These are phyloP conservation scores for Sebastiscus albofasciatus DNA, from an alignment of 2,797 vertebrate species.

Conservation along the genomic window DNA sequence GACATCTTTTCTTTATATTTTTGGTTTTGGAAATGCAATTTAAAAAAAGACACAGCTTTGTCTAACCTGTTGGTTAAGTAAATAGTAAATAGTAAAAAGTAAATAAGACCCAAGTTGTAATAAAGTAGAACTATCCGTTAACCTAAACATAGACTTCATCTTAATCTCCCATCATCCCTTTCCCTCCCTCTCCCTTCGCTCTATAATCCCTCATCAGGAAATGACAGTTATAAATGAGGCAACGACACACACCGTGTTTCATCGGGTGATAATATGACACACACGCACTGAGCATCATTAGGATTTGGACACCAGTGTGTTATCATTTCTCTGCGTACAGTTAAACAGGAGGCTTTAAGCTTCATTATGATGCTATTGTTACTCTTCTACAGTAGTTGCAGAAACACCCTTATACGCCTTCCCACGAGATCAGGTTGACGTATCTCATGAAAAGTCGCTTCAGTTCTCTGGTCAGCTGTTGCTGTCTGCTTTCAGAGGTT, in stretches of 20 bases:
- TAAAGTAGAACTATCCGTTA: neutral
- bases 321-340: neutral
- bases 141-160: constrained; percentile 31
- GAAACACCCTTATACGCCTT: too few species aligned
- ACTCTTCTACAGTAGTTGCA: neutral
- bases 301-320: neutral
- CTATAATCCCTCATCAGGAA: neutral
- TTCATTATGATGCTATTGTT: constrained; percentile 1
- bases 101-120: neutral
- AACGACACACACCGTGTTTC: neutral
- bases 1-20: too few species aligned
- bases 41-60: too few species aligned
- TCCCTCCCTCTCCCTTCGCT: neutral
- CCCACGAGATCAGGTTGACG: too few species aligned
- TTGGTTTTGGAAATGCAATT: too few species aligned
- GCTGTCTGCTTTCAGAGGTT: neutral
- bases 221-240: neutral
- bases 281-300: neutral
- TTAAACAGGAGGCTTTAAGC: neutral
- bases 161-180: constrained; percentile 79
- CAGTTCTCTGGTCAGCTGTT: neutral
- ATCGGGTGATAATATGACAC: neutral
- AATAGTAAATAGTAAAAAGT: too few species aligned
- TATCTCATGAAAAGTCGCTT: neutral
- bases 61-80: too few species aligned